Percentiles rank a stretch among this genome's conserved stretches.
These are phyloP conservation scores for Decapterus maruadsi DNA, from an alignment of 2,797 vertebrate species.

Conservation along the genomic window DNA sequence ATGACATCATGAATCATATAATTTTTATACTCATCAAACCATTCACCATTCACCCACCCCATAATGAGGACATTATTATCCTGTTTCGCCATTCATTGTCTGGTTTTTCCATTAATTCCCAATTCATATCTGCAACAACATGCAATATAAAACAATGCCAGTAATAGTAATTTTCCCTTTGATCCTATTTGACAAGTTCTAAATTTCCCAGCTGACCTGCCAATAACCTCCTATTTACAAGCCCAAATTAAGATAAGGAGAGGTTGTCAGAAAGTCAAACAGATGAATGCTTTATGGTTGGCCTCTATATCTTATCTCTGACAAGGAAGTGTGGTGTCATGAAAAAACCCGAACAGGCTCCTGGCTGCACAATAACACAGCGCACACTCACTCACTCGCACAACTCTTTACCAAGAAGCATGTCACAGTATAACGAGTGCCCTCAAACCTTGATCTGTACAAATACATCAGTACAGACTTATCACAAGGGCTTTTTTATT, in stretches of 20 bases:
- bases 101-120: background rate
- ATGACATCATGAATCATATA: no score
- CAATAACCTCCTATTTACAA: conserved; percentile 60
- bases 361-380: conserved; percentile 30
- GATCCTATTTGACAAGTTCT: conserved; percentile 26
- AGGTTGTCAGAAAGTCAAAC: conserved; percentile 73
- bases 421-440: background rate
- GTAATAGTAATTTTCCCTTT: conserved; percentile 9
- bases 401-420: conserved; percentile 5
- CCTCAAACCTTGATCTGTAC: conserved; percentile 34
- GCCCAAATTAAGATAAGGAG: conserved; percentile 78
- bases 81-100: no score
- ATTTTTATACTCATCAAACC: no score
- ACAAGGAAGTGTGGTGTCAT: conserved; percentile 70
- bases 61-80: no score
- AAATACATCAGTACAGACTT: conserved; percentile 29
- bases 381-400: background rate
- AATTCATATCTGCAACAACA: background rate
- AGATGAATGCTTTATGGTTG: conserved; percentile 59
- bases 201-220: conserved; percentile 57
- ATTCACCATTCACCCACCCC: no score
- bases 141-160: background rate
- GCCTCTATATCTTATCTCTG: conserved; percentile 66
- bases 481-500: conserved; percentile 9
- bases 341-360: conserved; percentile 37